Base-by-base conservation (phyloP, 1,140 invertebrate genomes). In the Ceratosolen fusciceps region DNA sequence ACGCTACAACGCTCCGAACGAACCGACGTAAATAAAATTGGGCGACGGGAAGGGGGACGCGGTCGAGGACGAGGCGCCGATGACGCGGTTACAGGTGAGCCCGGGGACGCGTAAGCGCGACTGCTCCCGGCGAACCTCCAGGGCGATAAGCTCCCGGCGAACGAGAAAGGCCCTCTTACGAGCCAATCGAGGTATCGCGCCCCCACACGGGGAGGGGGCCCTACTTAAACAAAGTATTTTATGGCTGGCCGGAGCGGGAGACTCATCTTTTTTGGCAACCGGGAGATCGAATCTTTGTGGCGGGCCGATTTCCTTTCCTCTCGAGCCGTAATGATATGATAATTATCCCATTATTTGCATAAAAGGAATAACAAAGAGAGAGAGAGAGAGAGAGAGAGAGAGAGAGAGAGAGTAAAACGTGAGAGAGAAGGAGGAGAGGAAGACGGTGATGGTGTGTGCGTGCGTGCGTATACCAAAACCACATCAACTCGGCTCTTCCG, bases 101-200 rank as follows among this genome's bases (percentile, higher is more conserved):
- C n/a, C n/a, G n/a, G n/a, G n/a, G n/a, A n/a, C n/a, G 12, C 39
- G 39, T 43, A 34, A 16, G 56, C 43, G 73, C 60, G 73, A 49
- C 16, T 65, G 2, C 81, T 83, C 83, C 77, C 77, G 82, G 74
- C 81, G n/a, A n/a, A n/a, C n/a, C n/a, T n/a, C n/a, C n/a, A n/a
- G 54, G 39, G 5, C 12, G 39, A 43, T 43, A 43, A 83, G 76
- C 58, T 43, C 80, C 68, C 19, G 16, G 58, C 10, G 31, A 47
- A 49, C 39, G 43, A 56, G 34, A 68, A 24, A 54, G 19, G 21
- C 60, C 9, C n/a, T n/a, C n/a, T n/a, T n/a, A n/a, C 29, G 43
- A 52, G 34, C 19, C 47, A 39, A 39, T 3, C 67, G 39, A 39
- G 43, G 26, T 72, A 60, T 47, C 54, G 39, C 34, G 29, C 74